Base-by-base conservation (phyloP, 2,888 invertebrate species). In the Malacosoma neustria region DNA sequence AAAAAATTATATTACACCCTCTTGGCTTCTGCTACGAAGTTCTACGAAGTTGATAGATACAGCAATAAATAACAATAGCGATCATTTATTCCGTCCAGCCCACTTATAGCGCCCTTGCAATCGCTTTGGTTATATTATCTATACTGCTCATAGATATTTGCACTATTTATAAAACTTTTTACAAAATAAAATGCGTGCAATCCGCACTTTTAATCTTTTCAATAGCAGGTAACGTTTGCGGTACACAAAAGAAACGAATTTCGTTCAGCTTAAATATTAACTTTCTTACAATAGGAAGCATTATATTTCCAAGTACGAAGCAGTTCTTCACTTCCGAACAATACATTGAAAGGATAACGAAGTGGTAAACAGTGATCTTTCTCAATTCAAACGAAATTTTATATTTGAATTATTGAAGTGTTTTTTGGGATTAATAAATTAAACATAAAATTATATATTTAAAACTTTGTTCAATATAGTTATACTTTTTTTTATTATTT, bases 281-380 rank as follows among this genome's bases (percentile, higher is more conserved):
- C 82, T 82, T 74, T 70, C 64, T 48, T 53, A 84, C 79, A 84
- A 84, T 62, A 56, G 70, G 65, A 63, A 70, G 74, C 80, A 82
- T 82, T 82, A 79, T 82, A 81, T 75, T 80, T 81, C 79, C 72
- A 73, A 76, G 79, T 74, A 75, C 68, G 64, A 58, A 62, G 71
- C 70, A 77, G 76, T 81, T 82, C 79, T 82, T 79, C 81, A 81
- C 81, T 82, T 81, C 72, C 77, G 65, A 84, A 85, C 81, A 85
- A 85, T 71, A 69, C 71, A 54, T 66, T 77, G 71, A 79, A 84
- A 80, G 61, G 72, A 65, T 76, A 72, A 71, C 80, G 77, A 85
- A 82, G 74, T 84, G 85, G 82, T 82, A 81, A 82, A 80, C 81
- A 80, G 72, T 68, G 72, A 68, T 71, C 67, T 62, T 64, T 63